Percentiles rank a stretch among this genome's conserved stretches.
Evolutionary conservation across 2,113 vertebrate genomes (phyloP).

Genomic region (Oncorhynchus nerka): DNA sequence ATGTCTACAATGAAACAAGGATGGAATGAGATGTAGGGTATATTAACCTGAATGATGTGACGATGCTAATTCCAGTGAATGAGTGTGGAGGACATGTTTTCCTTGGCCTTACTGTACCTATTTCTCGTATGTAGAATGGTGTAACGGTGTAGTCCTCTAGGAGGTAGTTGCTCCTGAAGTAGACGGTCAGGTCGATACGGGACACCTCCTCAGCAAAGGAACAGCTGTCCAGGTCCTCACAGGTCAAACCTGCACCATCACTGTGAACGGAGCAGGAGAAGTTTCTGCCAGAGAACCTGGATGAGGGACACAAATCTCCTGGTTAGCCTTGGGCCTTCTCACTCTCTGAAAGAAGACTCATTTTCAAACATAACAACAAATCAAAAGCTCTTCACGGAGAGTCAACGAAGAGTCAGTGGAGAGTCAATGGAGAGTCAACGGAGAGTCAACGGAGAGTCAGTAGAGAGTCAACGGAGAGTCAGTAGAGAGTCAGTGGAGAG

Average conservation of each 20-base stretch:
- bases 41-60: too few species aligned
- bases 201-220: conserved; percentile 61
- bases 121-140: conserved; percentile 69
- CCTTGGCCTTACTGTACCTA: conserved; percentile 49
- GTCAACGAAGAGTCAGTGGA: neutral
- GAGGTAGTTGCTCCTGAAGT: conserved; percentile 51
- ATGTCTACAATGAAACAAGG: too few species aligned
- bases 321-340: neutral
- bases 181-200: conserved; percentile 54
- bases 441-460: conserved; percentile 62
- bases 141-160: conserved; percentile 63
- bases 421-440: neutral
- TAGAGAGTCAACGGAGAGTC: neutral
- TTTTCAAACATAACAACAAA: too few species aligned
- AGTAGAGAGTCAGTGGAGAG: too few species aligned
- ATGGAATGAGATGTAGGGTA: too few species aligned
- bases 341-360: too few species aligned
- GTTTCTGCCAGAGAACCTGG: neutral
- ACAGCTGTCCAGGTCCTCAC: conserved; percentile 52
- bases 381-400: neutral
- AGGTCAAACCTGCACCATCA: conserved; percentile 51
- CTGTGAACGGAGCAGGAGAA: conserved; percentile 60
- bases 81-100: too few species aligned
- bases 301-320: neutral
- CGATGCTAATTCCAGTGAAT: too few species aligned